Conservation (phyloP, 1,140 invertebrate species). For the Drosophila fuyamai region DNA sequence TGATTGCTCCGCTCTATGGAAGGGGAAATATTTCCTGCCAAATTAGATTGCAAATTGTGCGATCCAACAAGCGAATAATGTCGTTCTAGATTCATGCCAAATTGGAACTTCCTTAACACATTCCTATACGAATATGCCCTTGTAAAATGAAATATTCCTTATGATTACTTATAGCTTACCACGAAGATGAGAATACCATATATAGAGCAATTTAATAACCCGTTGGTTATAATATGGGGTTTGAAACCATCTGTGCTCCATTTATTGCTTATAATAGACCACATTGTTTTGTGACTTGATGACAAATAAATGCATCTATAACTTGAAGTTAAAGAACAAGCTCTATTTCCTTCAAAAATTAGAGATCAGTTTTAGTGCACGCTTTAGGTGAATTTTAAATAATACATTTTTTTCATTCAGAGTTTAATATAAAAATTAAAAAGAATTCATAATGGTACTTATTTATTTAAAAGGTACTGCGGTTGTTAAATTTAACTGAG, state of each 20-base stretch:
- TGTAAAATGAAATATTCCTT: background rate
- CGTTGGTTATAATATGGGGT: too few relatives aligned
- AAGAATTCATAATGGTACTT: too few relatives aligned
- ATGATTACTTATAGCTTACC: background rate
- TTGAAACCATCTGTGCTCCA: background rate
- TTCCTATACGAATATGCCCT: background rate
- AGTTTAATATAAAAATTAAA: too few relatives aligned
- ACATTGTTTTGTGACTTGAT: background rate
- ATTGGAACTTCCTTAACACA: constrained; percentile 6
- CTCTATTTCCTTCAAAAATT: background rate
- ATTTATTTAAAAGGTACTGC: too few relatives aligned
- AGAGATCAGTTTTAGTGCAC: too few relatives aligned
- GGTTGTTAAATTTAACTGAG: too few relatives aligned
- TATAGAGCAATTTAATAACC: background rate
- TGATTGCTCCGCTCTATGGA: constrained; percentile 25
- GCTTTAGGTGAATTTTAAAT: too few relatives aligned
- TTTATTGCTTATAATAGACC: background rate
- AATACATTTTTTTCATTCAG: too few relatives aligned
- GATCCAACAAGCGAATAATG: constrained; percentile 36
- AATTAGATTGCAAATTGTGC: constrained; percentile 45
- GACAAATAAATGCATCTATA: background rate
- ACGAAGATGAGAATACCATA: background rate
- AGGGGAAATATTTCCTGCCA: constrained; percentile 36
- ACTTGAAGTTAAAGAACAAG: background rate
- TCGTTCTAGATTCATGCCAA: constrained; percentile 22